Base-by-base conservation (phyloP, 1,140 invertebrate genomes). In the Pachyrhynchus sulphureomaculatus region DNA sequence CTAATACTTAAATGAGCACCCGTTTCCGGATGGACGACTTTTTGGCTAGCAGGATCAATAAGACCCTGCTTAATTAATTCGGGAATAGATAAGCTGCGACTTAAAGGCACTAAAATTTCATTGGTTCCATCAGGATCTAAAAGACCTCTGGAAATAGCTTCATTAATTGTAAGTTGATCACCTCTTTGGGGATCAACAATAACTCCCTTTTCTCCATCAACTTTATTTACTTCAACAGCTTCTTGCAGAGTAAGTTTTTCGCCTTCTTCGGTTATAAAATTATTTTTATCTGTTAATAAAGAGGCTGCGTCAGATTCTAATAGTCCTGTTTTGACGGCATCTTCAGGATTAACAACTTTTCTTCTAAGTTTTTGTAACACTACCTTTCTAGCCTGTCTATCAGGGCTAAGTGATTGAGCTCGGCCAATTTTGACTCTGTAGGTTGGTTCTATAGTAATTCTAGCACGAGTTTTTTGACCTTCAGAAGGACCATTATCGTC, bases 1-100 rank as follows among this genome's bases (percentile, higher is more conserved):
- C 84, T 82, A 39, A 94, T 80, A 29, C 83, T 88, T 34, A 95
- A 77, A 66, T 83, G 80, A 55, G 78, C 81, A 4, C 92, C 92
- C 15, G 89, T 92, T 81, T 94, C 92, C 6, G 95, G 95, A 78
- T 98, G 93, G 54, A 95, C 86, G 62, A 98, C 89, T 75, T 88
- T 90, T 53, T 87, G 85, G 32, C 86, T 86, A 15, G 82, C 71
- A n/a, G 84, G 79, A 76, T 95, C 88, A 61, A 93, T 84, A 12
- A 96, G 79, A 56, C 93, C 94, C 77, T 93, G 91, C 64, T 86
- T 82, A 37, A 92, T 82, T 51, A 94, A 78, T 78, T 90, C 90
- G 13, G 92, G 87, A 59, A 96, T 78, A 17, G 90, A 88, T 26
- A 96, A 75, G 74, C 88, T 90, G 71, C 86, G 86, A 34, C 86